These are phyloP conservation scores for Torymus auratus DNA, from an alignment of 2,888 invertebrate species.

Conservation along the genomic window DNA sequence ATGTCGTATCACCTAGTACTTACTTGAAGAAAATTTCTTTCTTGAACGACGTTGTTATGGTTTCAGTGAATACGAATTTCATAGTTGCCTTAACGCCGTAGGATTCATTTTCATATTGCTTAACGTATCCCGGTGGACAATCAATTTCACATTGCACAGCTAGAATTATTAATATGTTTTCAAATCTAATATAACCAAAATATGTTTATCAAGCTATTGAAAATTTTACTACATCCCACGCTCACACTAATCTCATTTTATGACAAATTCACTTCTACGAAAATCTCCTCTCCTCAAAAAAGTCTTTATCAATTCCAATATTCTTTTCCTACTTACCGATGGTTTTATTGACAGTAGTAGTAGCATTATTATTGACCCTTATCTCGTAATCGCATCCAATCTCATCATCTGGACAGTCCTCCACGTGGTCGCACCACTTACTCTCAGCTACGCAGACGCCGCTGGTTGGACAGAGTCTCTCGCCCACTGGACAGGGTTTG, in stretches of 20 bases:
- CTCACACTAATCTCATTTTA: too few relatives aligned
- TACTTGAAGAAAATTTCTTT: conserved; percentile 1
- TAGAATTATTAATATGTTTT: not conserved
- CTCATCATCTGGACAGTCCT: conserved; percentile 91
- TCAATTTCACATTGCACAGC: conserved; percentile 33
- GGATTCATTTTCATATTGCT: not conserved
- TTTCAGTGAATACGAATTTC: not conserved
- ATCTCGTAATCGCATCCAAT: conserved; percentile 78
- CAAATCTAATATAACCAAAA: too few relatives aligned
- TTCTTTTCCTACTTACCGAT: not conserved
- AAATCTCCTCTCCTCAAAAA: too few relatives aligned
- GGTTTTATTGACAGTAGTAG: too few relatives aligned
- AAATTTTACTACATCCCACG: too few relatives aligned
- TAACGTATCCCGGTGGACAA: conserved; percentile 51
- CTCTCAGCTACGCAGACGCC: conserved; percentile 84
- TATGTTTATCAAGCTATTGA: too few relatives aligned
- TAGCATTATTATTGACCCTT: too few relatives aligned
- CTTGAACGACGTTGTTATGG: conserved; percentile 5
- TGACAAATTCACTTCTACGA: too few relatives aligned
- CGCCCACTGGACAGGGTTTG: conserved; percentile 83
- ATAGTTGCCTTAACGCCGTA: too few relatives aligned
- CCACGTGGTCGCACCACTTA: conserved; percentile 89
- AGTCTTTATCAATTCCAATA: too few relatives aligned
- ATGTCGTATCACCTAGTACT: too few relatives aligned
- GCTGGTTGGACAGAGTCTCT: conserved; percentile 85